Evolutionary conservation across 2,113 vertebrate genomes (phyloP), one percentile per base, ranked within the genome.

Genomic region (Sphaerodactylus townsendi): DNA sequence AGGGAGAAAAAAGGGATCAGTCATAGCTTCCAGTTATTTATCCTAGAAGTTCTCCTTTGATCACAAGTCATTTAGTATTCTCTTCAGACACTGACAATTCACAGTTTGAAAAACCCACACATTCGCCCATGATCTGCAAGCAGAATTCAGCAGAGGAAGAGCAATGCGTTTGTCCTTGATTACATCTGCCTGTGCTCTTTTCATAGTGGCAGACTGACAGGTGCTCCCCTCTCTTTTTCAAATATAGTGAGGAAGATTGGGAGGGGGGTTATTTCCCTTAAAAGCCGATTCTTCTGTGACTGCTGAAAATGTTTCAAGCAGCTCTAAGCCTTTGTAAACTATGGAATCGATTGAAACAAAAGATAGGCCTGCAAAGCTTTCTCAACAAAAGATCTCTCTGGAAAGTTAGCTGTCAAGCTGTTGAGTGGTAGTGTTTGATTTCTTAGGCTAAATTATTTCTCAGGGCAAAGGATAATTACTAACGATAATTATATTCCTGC

Each of bases 341-440:
- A 56, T 4, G 91, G 88, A 93, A 76, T 91, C 86, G 72, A 92
- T 74, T 56, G 92, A 93, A 94, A 95, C 78, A 95, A 93, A 87
- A 94, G 84, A 88, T 15, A 90, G 9, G 64, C n/a, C 66, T 90
- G 64, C 90, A 85, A 94, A 93, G 91, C 91, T 92, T 7, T 79
- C 86, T 81, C 53, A 23, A 89, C 68, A 75, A 76, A 85, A 74
- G 66, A 41, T 23, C 37, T 84, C 87, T 90, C 77, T 78, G 85
- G 83, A 91, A 94, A 87, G 85, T 91, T 93, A 91, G 46, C 28
- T 90, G 73, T 56, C 59, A 84, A 46, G 65, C 59, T 62, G 70
- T 77, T 89, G 46, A 93, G 88, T 35, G 44, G 64, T 89, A 53
- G 78, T 71, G 66, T 89, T 94, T 88, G 30, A 90, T 94, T 92